Conservation (phyloP, 2,113 vertebrate species). For the Zosterops hypoxanthus region DNA sequence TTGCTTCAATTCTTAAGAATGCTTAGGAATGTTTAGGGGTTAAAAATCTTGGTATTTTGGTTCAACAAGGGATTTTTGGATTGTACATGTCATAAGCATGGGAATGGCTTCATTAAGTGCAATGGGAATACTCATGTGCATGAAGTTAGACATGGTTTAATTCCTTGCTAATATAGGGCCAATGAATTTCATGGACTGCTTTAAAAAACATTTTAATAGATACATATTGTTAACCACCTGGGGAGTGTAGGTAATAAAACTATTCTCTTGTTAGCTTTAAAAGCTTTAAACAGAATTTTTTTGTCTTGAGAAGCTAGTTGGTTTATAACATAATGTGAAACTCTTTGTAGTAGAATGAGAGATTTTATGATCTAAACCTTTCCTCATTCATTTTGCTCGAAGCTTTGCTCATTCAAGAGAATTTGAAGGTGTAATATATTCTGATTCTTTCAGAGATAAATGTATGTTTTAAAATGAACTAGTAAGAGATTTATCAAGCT, state of each 20-base stretch:
- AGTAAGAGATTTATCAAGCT: neutral
- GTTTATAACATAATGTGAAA: neutral
- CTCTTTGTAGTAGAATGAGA: neutral
- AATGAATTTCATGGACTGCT: constrained; percentile 28
- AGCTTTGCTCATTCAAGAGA: neutral
- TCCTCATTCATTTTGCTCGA: neutral
- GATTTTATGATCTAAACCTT: neutral
- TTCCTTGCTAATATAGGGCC: constrained; percentile 3
- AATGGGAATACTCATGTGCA: neutral
- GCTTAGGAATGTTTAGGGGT: neutral
- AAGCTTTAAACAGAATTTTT: neutral
- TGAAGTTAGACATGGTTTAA: constrained; percentile 3
- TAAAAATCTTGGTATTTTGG: neutral
- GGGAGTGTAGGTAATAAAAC: neutral
- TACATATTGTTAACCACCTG: constrained; percentile 6
- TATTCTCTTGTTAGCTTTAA: constrained; percentile 36
- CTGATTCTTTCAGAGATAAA: neutral
- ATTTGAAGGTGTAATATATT: neutral
- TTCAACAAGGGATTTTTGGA: neutral
- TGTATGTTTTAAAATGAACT: neutral
- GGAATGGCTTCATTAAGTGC: neutral
- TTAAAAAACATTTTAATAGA: constrained; percentile 37
- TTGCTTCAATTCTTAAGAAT: neutral
- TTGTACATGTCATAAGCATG: neutral
- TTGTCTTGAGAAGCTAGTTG: neutral